Evolutionary conservation across 2,113 vertebrate species (phyloP), one percentile per base, ranked within the genome.

Genomic region (Sinocyclocheilus maitianheensis): DNA sequence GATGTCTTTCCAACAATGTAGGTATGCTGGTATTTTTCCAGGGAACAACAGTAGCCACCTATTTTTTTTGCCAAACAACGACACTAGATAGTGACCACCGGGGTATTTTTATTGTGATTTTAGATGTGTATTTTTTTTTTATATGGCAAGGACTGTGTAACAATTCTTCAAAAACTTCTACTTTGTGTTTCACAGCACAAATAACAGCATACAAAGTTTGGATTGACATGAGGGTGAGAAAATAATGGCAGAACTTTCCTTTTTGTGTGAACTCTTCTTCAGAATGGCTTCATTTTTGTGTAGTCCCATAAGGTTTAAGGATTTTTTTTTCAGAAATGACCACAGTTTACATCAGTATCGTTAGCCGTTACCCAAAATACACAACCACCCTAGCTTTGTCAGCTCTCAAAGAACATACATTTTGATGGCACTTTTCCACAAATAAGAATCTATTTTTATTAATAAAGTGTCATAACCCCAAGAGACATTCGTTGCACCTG

Each of bases 301-400:
- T 40, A 71, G 37, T n/a, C 69, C 20, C 20, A 43, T n/a, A 12
- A 43, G 10, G 8, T 20, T 1, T 14, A 65, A 67, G 6, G 4
- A 18, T 18, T 34, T 46, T 46, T 69, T 20, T 71, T 37, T 71
- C 1, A 43, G 18, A 10, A 72, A 72, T 72, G 20, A 43, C 18
- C 34, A 37, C 9, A 72, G 69, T 72, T n/a, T 72, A 72, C 74
- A 48, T 76, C 43, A 40, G 53, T 62, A 62, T 62, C n/a, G 58
- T 62, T 62, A 62, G 8, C 20, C 1, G 58, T 62, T 62, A 62
- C 20, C 58, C 22, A 62, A 62, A 62, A 62, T 62, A 62, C 58
- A 62, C 11, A n/a, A 40, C 16, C 53, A 60, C 0, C 30, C 34
- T 58, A 10, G 51, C 14, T 20, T 55, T 78, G 51, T 43, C 53